Percentiles rank a stretch among this genome's conserved stretches.
Evolutionary conservation across 2,888 invertebrate genomes (phyloP).

Genomic region (Odontocerum albicorne): DNA sequence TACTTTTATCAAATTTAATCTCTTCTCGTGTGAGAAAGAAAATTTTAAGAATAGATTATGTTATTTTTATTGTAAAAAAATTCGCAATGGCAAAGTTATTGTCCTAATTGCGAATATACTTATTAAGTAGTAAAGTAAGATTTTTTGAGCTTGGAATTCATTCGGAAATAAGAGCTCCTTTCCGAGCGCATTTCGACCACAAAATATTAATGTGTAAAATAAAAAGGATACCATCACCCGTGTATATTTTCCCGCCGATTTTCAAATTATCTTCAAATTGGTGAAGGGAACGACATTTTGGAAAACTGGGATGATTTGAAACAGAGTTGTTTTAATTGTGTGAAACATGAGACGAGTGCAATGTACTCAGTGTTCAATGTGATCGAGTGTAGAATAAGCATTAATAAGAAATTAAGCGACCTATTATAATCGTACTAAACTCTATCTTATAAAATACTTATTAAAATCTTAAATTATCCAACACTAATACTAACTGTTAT

Average conservation of each 20-base stretch:
- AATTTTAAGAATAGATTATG: conserved; percentile 25
- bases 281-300: not conserved
- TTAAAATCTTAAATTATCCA: too few species aligned
- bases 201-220: not conserved
- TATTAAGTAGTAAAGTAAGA: conserved; percentile 6
- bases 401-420: too few species aligned
- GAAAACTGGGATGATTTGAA: too few species aligned
- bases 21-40: conserved; percentile 33
- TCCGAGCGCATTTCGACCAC: conserved; percentile 31
- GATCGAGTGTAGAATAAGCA: too few species aligned
- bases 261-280: not conserved
- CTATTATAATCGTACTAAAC: too few species aligned
- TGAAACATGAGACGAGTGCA: too few species aligned
- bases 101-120: conserved; percentile 8
- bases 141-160: conserved; percentile 24
- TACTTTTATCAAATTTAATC: conserved; percentile 32
- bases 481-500: too few species aligned
- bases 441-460: too few species aligned
- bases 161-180: conserved; percentile 36
- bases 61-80: not conserved
- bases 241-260: conserved; percentile 37
- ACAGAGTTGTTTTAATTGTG: too few species aligned
- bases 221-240: conserved; percentile 28
- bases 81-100: conserved; percentile 28
- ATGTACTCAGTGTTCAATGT: too few species aligned